phyloP scores from a whole-genome alignment of 2,113 vertebrate genomes.

The Oxygymnocypris stewartii region DNA sequence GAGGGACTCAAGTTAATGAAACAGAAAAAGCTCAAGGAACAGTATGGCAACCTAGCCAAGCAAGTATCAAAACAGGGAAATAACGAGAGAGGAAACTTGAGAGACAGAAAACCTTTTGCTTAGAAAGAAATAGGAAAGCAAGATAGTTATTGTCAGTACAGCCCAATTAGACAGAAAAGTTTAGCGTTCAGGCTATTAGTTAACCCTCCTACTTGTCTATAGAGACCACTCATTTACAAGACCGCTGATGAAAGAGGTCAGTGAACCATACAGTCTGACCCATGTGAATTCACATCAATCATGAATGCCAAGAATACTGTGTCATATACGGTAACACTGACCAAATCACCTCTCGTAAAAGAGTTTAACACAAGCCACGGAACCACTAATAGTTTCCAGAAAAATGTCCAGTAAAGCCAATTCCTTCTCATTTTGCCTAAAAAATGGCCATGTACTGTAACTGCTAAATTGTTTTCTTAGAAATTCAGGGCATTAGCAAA shows the following conservation, averaged over 20 bases:
- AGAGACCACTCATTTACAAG: constrained; percentile 24
- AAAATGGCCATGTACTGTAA: background rate
- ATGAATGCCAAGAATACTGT: constrained; percentile 17
- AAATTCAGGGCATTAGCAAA: constrained; percentile 9
- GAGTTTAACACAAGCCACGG: constrained; percentile 8
- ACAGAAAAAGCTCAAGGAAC: constrained; percentile 14
- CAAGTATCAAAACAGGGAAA: constrained; percentile 8
- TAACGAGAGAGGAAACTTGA: background rate
- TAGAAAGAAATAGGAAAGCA: constrained; percentile 1
- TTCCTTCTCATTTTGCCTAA: background rate
- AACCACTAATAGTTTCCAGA: constrained; percentile 34
- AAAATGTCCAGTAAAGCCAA: constrained; percentile 7
- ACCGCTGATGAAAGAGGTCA: constrained; percentile 25
- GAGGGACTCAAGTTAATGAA: constrained; percentile 18
- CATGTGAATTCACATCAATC: constrained; percentile 42
- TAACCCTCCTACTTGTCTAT: background rate
- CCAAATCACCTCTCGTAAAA: constrained; percentile 29
- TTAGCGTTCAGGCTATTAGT: background rate
- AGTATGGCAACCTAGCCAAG: constrained; percentile 13
- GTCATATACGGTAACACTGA: constrained; percentile 25
- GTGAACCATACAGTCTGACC: constrained; percentile 38
- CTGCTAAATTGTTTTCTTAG: constrained; percentile 14
- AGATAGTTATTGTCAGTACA: background rate
- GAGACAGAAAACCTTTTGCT: constrained; percentile 15
- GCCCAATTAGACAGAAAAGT: constrained; percentile 1